These are phyloP conservation scores for Podilymbus podiceps DNA, from an alignment of 2,113 vertebrate species.

Conservation along the genomic window DNA sequence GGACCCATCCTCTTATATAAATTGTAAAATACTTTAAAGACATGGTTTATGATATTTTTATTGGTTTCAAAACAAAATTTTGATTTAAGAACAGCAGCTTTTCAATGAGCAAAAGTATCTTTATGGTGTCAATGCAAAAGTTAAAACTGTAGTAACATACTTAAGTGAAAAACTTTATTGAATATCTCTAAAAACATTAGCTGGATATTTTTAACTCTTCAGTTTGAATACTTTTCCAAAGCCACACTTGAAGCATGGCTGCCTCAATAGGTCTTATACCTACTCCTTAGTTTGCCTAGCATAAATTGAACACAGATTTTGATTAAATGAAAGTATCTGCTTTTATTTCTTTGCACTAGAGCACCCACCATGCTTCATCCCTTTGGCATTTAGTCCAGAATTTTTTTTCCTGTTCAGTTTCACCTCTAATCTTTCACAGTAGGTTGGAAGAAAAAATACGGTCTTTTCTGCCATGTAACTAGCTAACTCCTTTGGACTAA, in stretches of 20 bases:
- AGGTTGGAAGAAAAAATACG: background rate
- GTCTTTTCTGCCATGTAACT: background rate
- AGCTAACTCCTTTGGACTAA: background rate
- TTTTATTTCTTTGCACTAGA: background rate
- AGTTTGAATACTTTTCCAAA: background rate
- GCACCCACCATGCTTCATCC: background rate
- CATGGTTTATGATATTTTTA: background rate
- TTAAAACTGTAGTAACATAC: background rate
- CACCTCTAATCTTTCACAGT: background rate
- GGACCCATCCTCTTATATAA: background rate
- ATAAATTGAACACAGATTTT: background rate
- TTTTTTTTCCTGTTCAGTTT: background rate
- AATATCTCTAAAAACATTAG: background rate
- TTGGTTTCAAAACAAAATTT: background rate
- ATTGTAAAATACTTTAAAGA: background rate
- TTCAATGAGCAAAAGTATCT: background rate
- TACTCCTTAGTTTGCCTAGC: background rate
- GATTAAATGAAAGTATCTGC: background rate
- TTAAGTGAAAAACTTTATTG: background rate
- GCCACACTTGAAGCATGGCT: background rate
- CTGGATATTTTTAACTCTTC: background rate
- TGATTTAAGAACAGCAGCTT: background rate
- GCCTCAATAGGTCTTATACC: background rate
- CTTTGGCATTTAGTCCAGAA: background rate
- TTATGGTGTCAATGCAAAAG: background rate